Evolutionary conservation across 2,888 invertebrate genomes (phyloP).

Genomic region (Dioctria linearis): DNA sequence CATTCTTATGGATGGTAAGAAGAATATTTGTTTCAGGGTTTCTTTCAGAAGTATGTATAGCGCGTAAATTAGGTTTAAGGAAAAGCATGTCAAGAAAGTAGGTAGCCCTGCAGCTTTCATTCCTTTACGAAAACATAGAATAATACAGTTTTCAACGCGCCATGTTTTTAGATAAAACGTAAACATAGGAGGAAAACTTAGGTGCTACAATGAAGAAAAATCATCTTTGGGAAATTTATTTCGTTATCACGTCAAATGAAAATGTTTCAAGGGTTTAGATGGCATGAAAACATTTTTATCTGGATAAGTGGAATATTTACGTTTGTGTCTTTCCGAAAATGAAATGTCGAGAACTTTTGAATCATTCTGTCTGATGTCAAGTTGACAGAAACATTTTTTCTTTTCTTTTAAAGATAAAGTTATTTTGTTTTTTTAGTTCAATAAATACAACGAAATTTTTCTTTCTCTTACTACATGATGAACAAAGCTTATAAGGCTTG

Average conservation of each 20-base stretch:
- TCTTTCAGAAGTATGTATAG: background rate
- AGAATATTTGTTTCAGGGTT: constrained; percentile 38
- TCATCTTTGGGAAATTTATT: constrained; percentile 48
- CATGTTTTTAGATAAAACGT: background rate
- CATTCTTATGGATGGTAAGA: background rate
- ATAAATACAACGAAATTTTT: no score
- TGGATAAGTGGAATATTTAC: constrained; percentile 18
- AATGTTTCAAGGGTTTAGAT: constrained; percentile 37
- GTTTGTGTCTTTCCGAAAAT: background rate
- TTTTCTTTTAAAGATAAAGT: no score
- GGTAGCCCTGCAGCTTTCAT: constrained; percentile 6
- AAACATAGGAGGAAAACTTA: background rate
- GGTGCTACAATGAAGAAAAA: constrained; percentile 41
- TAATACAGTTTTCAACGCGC: background rate
- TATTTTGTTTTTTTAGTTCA: no score
- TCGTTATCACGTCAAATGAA: constrained; percentile 47
- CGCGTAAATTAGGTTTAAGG: constrained; percentile 50
- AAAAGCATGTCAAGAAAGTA: constrained; percentile 4
- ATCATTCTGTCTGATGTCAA: no score
- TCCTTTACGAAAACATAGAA: background rate
- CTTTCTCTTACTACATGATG: no score
- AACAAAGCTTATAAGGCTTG: no score
- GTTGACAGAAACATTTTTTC: no score
- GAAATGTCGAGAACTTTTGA: background rate
- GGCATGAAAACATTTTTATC: constrained; percentile 13